These are phyloP conservation scores for Amphipoea oculea DNA, from an alignment of 2,888 invertebrate genomes.

Conservation along the genomic window DNA sequence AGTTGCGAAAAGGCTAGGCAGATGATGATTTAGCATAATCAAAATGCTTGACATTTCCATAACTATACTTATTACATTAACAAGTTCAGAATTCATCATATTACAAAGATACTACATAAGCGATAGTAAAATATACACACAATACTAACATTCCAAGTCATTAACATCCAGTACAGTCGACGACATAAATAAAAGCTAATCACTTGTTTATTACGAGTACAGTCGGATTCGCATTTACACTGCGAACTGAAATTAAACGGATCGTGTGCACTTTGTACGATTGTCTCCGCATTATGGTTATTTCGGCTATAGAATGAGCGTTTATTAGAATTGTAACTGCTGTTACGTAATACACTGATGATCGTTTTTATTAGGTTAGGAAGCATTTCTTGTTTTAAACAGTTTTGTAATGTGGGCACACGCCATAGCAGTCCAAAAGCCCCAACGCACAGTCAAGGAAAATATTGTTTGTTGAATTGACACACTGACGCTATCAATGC, in stretches of 20 bases:
- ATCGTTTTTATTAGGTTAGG: neutral
- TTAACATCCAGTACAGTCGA: constrained; percentile 35
- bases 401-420: neutral
- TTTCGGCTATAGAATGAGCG: constrained; percentile 32
- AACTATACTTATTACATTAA: too few species aligned
- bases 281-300: constrained; percentile 12
- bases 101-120: neutral
- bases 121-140: neutral
- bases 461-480: too few species aligned
- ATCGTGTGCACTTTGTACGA: constrained; percentile 43
- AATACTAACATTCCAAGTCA: constrained; percentile 18
- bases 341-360: neutral
- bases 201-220: constrained; percentile 55
- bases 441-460: neutral
- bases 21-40: too few species aligned
- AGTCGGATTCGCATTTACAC: constrained; percentile 25
- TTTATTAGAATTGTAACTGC: constrained; percentile 6
- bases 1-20: too few species aligned
- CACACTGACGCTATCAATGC: too few species aligned
- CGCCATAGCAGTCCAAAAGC: neutral
- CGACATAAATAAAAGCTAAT: constrained; percentile 60
- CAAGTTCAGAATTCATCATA: too few species aligned
- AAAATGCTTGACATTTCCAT: too few species aligned
- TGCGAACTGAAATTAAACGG: constrained; percentile 40
- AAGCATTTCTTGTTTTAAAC: neutral